Evolutionary conservation across 2,797 vertebrate species (phyloP).

Genomic region (Paramormyrops hopkinsi): DNA sequence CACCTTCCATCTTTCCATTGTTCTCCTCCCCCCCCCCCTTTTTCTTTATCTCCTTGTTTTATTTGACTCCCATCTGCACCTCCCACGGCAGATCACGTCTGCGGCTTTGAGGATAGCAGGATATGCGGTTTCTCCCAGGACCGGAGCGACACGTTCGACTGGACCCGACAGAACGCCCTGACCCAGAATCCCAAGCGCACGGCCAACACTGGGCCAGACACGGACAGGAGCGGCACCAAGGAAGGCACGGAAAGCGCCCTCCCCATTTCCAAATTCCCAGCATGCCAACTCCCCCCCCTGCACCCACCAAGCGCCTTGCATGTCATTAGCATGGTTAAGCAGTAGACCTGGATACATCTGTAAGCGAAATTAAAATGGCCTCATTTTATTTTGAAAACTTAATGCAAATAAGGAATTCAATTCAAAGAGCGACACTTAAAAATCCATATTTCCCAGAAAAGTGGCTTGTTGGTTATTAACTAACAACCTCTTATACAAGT

Average conservation of each 20-base stretch:
- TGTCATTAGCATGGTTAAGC: neutral
- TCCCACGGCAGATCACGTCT: constrained; percentile 61
- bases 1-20: neutral
- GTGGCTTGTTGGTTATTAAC: neutral
- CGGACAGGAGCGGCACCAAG: constrained; percentile 80
- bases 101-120: constrained; percentile 85
- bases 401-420: neutral
- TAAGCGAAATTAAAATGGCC: neutral
- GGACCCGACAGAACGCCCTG: constrained; percentile 86
- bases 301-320: neutral
- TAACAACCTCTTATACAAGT: neutral
- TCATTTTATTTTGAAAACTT: neutral
- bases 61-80: neutral
- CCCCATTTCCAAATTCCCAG: neutral
- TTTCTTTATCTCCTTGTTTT: neutral
- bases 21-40: neutral
- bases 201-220: constrained; percentile 84
- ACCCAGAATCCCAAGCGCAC: constrained; percentile 90
- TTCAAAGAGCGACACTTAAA: neutral
- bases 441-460: neutral
- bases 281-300: neutral
- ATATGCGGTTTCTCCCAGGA: constrained; percentile 93
- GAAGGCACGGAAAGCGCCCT: constrained; percentile 66
- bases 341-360: neutral
- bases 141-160: constrained; percentile 84